These are phyloP conservation scores for Lipophrys pholis DNA, from an alignment of 2,113 vertebrate species.

Conservation along the genomic window DNA sequence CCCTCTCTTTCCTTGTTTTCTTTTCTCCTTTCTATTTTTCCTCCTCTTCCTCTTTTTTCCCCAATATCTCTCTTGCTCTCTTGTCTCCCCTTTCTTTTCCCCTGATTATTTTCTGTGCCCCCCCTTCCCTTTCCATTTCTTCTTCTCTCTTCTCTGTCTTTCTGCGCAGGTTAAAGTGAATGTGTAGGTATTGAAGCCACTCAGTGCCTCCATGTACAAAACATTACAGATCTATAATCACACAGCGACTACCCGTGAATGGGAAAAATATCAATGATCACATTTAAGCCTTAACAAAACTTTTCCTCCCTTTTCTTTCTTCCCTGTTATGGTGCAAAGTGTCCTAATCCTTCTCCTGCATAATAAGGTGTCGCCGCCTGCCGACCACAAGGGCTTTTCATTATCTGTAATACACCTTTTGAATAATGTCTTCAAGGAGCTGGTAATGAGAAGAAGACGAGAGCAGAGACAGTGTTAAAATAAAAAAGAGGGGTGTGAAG, in stretches of 20 bases:
- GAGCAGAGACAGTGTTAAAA: background rate
- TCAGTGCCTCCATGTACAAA: no score
- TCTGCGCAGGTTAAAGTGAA: no score
- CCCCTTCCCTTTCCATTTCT: no score
- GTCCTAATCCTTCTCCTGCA: conserved; percentile 40
- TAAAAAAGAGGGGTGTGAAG: no score
- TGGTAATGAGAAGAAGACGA: background rate
- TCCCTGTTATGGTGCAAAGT: conserved; percentile 12
- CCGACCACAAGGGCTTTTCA: conserved; percentile 57
- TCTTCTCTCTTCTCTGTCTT: no score
- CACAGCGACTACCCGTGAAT: background rate
- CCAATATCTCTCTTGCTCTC: no score
- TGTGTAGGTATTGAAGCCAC: no score
- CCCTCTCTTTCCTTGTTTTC: no score
- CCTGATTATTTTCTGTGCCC: no score
- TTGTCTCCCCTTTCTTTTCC: no score
- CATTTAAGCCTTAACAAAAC: conserved; percentile 8
- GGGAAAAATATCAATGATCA: background rate
- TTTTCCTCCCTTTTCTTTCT: conserved; percentile 14
- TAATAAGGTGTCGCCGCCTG: conserved; percentile 71
- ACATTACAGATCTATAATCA: background rate
- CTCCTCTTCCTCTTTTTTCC: no score
- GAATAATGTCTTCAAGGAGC: conserved; percentile 13
- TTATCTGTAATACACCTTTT: conserved; percentile 41
- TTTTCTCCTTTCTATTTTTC: no score